Percentiles rank a stretch among this genome's conserved stretches.
Conservation (phyloP, 2,888 invertebrate genomes). For the Tachina fera region DNA sequence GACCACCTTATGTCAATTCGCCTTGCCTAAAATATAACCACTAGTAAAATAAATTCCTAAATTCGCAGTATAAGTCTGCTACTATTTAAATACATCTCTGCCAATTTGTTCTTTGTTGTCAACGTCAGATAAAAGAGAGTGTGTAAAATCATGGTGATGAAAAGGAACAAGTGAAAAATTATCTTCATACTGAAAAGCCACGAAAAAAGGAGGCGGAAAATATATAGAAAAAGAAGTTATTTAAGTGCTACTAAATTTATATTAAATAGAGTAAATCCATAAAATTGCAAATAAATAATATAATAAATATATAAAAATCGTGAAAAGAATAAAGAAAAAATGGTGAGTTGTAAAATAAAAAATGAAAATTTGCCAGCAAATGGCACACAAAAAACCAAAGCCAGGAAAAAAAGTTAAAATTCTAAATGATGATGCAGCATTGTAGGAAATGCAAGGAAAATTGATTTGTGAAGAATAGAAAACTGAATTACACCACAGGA, state of each 20-base stretch:
- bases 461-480: constrained; percentile 31
- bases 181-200: constrained; percentile 41
- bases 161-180: constrained; percentile 63
- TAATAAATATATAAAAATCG: constrained; percentile 19
- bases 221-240: constrained; percentile 53
- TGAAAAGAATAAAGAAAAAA: constrained; percentile 45
- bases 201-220: constrained; percentile 65
- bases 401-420: constrained; percentile 24
- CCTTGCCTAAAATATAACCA: too few relatives aligned
- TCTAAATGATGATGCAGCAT: constrained; percentile 81
- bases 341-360: constrained; percentile 60
- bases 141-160: constrained; percentile 15
- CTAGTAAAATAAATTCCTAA: too few relatives aligned
- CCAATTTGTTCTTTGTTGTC: constrained; percentile 10
- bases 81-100: constrained; percentile 17
- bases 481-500: not conserved
- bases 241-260: constrained; percentile 55
- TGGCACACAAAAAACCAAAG: constrained; percentile 1
- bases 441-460: constrained; percentile 21
- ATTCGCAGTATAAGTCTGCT: not conserved
- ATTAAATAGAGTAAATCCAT: constrained; percentile 24
- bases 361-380: constrained; percentile 32
- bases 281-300: constrained; percentile 17
- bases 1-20: too few relatives aligned
- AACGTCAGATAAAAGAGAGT: constrained; percentile 54